These are phyloP conservation scores for Elymnias hypermnestra DNA, from an alignment of 1,140 invertebrate species.

Conservation along the genomic window DNA sequence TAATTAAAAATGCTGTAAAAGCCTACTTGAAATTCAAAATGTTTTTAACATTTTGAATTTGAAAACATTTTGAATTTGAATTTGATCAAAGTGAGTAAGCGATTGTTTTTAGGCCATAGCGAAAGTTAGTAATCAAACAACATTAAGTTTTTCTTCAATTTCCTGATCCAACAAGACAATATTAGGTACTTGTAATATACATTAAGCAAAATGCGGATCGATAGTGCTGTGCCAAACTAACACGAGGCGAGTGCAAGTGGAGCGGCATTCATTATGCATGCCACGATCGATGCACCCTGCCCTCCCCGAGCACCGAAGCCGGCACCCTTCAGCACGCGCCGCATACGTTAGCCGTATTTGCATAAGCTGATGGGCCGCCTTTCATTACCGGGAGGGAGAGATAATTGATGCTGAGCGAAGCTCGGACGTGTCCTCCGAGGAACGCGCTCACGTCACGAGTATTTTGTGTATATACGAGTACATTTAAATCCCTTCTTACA, in stretches of 20 bases:
- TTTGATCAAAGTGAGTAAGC: too few relatives aligned
- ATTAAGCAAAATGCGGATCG: conserved; percentile 27
- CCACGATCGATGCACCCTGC: conserved; percentile 21
- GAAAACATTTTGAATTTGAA: too few relatives aligned
- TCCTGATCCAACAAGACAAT: too few relatives aligned
- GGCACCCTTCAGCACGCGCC: conserved; percentile 11
- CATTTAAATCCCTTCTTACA: conserved; percentile 1
- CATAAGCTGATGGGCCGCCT: conserved; percentile 46
- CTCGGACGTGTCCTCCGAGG: too few relatives aligned
- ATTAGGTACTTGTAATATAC: background rate
- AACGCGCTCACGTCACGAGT: too few relatives aligned
- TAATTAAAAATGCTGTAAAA: too few relatives aligned
- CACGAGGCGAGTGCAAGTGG: background rate
- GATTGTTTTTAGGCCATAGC: too few relatives aligned
- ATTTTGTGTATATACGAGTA: too few relatives aligned
- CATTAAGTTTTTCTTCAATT: too few relatives aligned
- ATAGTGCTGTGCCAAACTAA: background rate
- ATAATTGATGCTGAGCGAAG: conserved; percentile 17
- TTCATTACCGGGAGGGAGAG: conserved; percentile 35
- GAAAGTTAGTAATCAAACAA: too few relatives aligned
- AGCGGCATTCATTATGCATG: conserved; percentile 14
- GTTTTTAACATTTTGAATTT: too few relatives aligned
- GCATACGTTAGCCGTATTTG: conserved; percentile 34
- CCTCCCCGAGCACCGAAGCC: conserved; percentile 6
- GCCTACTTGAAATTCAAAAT: too few relatives aligned